Evolutionary conservation across 2,797 vertebrate genomes (phyloP).

Genomic region (Poecilia velifera): DNA sequence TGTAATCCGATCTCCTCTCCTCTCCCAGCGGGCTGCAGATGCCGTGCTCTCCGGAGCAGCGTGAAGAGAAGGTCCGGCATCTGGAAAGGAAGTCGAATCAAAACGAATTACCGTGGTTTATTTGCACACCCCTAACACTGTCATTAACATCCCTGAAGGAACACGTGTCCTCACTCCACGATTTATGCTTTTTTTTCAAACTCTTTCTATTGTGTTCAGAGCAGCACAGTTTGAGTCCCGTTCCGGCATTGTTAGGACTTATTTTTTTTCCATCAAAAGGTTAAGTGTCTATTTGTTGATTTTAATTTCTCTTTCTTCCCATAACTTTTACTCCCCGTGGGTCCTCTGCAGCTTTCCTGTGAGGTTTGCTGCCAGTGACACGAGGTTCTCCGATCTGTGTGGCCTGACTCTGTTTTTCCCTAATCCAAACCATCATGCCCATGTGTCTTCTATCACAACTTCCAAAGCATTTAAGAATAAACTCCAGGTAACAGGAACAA

Average conservation of each 20-base stretch:
- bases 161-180: conserved; percentile 15
- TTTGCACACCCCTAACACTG: conserved; percentile 39
- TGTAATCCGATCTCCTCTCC: conserved; percentile 62
- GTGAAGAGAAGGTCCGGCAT: conserved; percentile 51
- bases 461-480: conserved; percentile 72
- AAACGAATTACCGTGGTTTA: conserved; percentile 51
- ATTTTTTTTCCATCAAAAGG: conserved; percentile 17
- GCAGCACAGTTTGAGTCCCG: conserved; percentile 3
- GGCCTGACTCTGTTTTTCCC: conserved; percentile 57
- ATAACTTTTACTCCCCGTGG: conserved; percentile 53
- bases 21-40: conserved; percentile 47
- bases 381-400: conserved; percentile 75
- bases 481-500: conserved; percentile 78
- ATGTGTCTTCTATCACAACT: conserved; percentile 81
- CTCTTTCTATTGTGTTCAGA: background rate
- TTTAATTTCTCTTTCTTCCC: conserved; percentile 11
- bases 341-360: conserved; percentile 59
- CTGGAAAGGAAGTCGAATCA: conserved; percentile 54
- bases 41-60: conserved; percentile 5
- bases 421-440: conserved; percentile 78
- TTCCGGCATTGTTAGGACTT: background rate
- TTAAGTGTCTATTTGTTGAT: conserved; percentile 33
- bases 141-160: conserved; percentile 22
- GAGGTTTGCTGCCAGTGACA: conserved; percentile 63
- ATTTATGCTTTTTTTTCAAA: background rate